Percentiles rank a stretch among this genome's conserved stretches.
These are phyloP conservation scores for Metalampra italica DNA, from an alignment of 2,888 invertebrate species.

Conservation along the genomic window DNA sequence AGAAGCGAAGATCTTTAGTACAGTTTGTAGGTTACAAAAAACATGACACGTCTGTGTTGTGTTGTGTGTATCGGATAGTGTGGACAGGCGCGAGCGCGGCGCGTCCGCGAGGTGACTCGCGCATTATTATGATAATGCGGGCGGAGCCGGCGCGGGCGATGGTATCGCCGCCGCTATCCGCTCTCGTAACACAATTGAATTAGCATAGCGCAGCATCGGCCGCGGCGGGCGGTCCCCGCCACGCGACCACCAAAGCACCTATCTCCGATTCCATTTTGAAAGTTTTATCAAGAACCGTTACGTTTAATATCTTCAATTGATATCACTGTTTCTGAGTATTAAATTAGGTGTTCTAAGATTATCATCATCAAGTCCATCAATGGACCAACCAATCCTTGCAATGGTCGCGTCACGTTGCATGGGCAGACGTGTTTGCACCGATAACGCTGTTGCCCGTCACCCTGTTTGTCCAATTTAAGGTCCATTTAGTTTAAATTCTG, in stretches of 20 bases:
- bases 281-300: slow-evolving; percentile 23
- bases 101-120: slow-evolving; percentile 63
- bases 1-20: too few species aligned
- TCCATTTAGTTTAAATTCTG: too few species aligned
- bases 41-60: slow-evolving; percentile 23
- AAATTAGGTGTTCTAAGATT: not conserved
- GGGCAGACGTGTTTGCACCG: too few species aligned
- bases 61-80: slow-evolving; percentile 38
- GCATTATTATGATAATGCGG: slow-evolving; percentile 75
- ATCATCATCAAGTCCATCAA: too few species aligned
- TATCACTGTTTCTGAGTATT: not conserved
- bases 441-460: too few species aligned
- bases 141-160: slow-evolving; percentile 52
- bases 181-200: slow-evolving; percentile 73
- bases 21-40: slow-evolving; percentile 7
- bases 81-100: slow-evolving; percentile 44
- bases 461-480: too few species aligned
- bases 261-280: slow-evolving; percentile 36
- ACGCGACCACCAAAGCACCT: slow-evolving; percentile 62
- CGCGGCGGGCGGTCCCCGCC: slow-evolving; percentile 70
- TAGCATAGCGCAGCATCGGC: slow-evolving; percentile 66
- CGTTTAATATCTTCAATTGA: slow-evolving; percentile 5
- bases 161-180: slow-evolving; percentile 58
- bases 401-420: too few species aligned
- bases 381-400: too few species aligned